These are phyloP conservation scores for Drosophila seguyi DNA, from an alignment of 1,140 invertebrate genomes.

Conservation along the genomic window DNA sequence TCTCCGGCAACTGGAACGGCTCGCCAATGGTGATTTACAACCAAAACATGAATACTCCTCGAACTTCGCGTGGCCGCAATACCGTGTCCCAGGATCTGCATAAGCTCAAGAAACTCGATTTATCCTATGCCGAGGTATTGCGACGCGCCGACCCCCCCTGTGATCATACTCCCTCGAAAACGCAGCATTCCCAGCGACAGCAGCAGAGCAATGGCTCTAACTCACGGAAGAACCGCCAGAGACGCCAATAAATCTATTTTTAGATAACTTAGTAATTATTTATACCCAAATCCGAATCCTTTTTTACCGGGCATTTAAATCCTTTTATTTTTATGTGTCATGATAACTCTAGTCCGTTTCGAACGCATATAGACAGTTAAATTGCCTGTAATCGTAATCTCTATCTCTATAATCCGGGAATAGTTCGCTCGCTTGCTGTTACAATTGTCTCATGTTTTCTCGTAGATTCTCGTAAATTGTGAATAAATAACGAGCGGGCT, in stretches of 20 bases:
- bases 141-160: constrained; percentile 88
- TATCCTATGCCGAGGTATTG: constrained; percentile 93
- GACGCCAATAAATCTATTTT: constrained; percentile 28
- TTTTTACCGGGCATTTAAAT: constrained; percentile 8
- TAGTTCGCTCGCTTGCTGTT: constrained; percentile 4
- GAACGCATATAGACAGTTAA: constrained; percentile 15
- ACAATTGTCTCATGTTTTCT: not conserved
- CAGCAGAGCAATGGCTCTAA: constrained; percentile 13
- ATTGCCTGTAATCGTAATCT: constrained; percentile 12
- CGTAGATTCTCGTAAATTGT: constrained; percentile 8
- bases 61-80: constrained; percentile 85
- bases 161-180: constrained; percentile 55
- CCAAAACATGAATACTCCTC: constrained; percentile 83
- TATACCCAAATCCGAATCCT: not conserved
- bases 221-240: constrained; percentile 22
- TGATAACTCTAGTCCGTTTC: constrained; percentile 22
- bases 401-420: not conserved
- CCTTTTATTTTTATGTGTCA: constrained; percentile 14
- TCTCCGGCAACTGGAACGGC: constrained; percentile 90
- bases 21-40: constrained; percentile 89
- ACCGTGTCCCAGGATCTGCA: constrained; percentile 92
- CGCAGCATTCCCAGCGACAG: constrained; percentile 36
- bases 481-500: constrained; percentile 6
- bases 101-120: constrained; percentile 91
- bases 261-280: constrained; percentile 22